These are phyloP conservation scores for Rhizoglyphus robini DNA, from an alignment of 1,140 invertebrate genomes.

Conservation along the genomic window DNA sequence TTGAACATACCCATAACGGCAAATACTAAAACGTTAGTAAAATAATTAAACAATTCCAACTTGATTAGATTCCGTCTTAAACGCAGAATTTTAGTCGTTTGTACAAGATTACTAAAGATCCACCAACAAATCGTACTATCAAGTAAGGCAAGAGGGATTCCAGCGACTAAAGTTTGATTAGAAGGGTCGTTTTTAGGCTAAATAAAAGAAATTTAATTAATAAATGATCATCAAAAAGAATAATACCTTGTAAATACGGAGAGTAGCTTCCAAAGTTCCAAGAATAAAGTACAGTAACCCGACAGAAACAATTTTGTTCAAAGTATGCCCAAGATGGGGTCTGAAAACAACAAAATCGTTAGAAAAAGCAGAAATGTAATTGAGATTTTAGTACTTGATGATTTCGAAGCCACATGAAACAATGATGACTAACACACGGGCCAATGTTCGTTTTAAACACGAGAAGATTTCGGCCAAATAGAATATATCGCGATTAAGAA, in stretches of 20 bases:
- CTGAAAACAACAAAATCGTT: constrained; percentile 35
- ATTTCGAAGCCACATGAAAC: constrained; percentile 88
- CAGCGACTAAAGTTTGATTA: constrained; percentile 52
- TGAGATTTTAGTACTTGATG: constrained; percentile 54
- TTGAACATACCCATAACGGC: constrained; percentile 49
- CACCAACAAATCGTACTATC: constrained; percentile 53
- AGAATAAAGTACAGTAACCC: constrained; percentile 66
- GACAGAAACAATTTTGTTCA: constrained; percentile 68
- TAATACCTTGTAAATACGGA: constrained; percentile 48
- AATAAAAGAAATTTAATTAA: constrained; percentile 13
- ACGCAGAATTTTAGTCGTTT: constrained; percentile 71
- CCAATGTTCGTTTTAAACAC: constrained; percentile 70
- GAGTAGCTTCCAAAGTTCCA: constrained; percentile 63
- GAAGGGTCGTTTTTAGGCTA: constrained; percentile 49
- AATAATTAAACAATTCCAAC: constrained; percentile 73
- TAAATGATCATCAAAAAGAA: constrained; percentile 12
- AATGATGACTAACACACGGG: constrained; percentile 81
- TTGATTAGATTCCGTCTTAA: constrained; percentile 72
- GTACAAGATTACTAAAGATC: constrained; percentile 61
- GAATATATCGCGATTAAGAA: constrained; percentile 46
- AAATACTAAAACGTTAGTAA: constrained; percentile 82
- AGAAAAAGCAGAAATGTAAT: not conserved
- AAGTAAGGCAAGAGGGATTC: constrained; percentile 52
- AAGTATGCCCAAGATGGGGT: constrained; percentile 64
- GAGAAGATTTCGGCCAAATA: constrained; percentile 74